Evolutionary conservation across 1,140 invertebrate genomes (phyloP).

Genomic region (Stegodyphus mimosarum): DNA sequence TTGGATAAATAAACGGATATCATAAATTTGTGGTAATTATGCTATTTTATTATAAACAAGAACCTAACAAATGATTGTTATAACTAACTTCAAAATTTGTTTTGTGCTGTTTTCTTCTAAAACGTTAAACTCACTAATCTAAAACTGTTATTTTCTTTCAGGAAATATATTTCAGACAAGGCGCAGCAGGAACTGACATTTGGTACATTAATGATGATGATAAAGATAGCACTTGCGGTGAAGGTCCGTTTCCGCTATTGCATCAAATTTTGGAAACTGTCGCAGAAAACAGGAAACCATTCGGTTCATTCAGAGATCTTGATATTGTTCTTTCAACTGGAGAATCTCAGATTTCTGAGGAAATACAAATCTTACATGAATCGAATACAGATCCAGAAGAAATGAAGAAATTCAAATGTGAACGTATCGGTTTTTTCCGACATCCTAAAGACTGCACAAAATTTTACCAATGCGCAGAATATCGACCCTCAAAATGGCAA

Average conservation of each 20-base stretch:
- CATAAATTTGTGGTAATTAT: no score
- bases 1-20: no score
- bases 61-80: no score
- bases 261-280: conserved; percentile 41
- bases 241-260: conserved; percentile 63
- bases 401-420: conserved; percentile 75
- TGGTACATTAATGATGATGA: conserved; percentile 68
- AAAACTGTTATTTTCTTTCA: no score
- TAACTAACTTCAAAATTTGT: no score
- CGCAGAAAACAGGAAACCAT: neutral
- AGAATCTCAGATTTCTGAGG: conserved; percentile 48
- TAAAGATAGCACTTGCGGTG: conserved; percentile 63
- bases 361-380: conserved; percentile 73
- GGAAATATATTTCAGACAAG: conserved; percentile 62
- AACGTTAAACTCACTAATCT: no score
- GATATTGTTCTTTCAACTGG: conserved; percentile 24
- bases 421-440: conserved; percentile 82
- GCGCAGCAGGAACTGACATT: conserved; percentile 72
- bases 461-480: conserved; percentile 81
- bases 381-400: conserved; percentile 69
- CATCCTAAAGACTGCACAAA: conserved; percentile 82
- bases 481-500: conserved; percentile 74
- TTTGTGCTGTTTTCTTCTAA: no score
- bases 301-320: conserved; percentile 24
- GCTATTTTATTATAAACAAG: no score